Conservation (phyloP, 2,797 vertebrate species). For the Coluber constrictor region DNA sequence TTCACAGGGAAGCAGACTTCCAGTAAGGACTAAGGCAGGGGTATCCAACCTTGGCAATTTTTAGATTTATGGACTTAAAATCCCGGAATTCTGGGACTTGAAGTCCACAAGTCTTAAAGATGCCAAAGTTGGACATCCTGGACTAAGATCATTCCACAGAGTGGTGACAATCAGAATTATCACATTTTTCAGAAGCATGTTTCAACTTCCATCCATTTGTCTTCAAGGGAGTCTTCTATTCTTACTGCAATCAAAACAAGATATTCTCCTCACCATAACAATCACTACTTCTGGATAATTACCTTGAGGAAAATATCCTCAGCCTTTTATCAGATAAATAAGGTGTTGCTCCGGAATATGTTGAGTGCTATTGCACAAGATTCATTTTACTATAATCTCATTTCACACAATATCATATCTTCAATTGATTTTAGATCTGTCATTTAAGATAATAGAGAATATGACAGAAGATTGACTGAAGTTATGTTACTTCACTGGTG, state of each 20-base stretch:
- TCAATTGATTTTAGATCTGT: slow-evolving; percentile 12
- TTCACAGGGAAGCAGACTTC: not conserved
- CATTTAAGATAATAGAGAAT: not conserved
- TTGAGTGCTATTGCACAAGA: slow-evolving; percentile 40
- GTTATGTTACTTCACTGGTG: not conserved
- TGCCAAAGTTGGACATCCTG: not conserved
- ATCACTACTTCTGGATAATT: not conserved
- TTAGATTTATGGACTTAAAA: not conserved
- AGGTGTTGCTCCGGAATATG: slow-evolving; percentile 40
- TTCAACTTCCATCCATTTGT: not conserved
- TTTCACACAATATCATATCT: slow-evolving; percentile 19
- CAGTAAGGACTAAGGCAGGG: not conserved
- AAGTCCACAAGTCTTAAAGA: not conserved
- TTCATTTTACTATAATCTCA: slow-evolving; percentile 28
- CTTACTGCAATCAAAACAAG: not conserved
- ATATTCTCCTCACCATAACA: not conserved
- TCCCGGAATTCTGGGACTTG: not conserved
- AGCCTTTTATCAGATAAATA: not conserved
- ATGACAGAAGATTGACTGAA: not conserved
- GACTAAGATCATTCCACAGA: not conserved
- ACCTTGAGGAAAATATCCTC: not conserved
- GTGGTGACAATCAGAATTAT: not conserved
- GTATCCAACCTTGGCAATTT: not conserved
- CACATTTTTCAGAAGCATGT: not conserved
- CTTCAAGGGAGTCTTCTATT: not conserved